phyloP scores from a whole-genome alignment of 2,113 vertebrate species.

The Crypturellus undulatus region DNA sequence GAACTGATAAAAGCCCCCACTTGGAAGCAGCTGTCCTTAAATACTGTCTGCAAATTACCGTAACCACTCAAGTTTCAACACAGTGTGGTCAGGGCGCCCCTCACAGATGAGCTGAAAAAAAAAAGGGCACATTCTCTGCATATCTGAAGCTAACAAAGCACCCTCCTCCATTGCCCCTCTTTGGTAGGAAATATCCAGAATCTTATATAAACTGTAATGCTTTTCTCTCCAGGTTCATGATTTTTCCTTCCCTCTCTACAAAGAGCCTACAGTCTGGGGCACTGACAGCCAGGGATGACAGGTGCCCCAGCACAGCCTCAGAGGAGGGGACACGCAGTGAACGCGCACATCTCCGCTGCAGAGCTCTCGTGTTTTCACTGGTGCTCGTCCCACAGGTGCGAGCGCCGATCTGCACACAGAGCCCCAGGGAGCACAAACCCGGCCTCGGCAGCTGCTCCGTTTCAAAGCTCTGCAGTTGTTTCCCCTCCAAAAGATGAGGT shows the following conservation, averaged over 20 bases:
- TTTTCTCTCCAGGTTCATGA: neutral
- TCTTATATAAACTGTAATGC: neutral
- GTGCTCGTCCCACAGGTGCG: fast-evolving
- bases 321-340: fast-evolving
- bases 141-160: neutral
- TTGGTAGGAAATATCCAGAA: neutral
- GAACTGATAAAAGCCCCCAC: neutral
- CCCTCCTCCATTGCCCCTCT: neutral
- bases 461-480: neutral
- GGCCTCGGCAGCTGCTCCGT: neutral
- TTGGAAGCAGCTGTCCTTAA: neutral
- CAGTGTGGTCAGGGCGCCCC: too few relatives aligned
- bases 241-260: neutral
- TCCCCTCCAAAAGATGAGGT: neutral
- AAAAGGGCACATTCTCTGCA: neutral
- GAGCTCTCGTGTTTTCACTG: neutral
- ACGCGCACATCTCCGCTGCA: fast-evolving
- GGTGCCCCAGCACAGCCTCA: neutral
- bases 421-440: neutral
- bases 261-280: neutral
- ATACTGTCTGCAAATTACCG: neutral
- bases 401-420: fast-evolving
- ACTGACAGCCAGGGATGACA: neutral
- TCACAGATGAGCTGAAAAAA: neutral
- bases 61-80: neutral